These are phyloP conservation scores for Fulica atra DNA, from an alignment of 2,113 vertebrate genomes.

Conservation along the genomic window DNA sequence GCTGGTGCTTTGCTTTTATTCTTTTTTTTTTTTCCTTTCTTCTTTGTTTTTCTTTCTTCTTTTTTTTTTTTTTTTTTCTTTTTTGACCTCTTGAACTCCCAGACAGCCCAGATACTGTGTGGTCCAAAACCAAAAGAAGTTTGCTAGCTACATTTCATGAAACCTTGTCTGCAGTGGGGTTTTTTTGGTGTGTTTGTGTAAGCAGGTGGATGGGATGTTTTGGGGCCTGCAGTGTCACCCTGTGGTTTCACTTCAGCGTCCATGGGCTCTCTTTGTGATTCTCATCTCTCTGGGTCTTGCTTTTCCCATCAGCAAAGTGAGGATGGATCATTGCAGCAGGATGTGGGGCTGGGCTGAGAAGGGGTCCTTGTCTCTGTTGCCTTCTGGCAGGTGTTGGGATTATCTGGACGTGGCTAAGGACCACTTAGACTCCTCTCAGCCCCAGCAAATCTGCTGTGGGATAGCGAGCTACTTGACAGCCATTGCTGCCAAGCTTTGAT, in stretches of 20 bases:
- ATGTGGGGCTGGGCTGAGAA: neutral
- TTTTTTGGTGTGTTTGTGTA: neutral
- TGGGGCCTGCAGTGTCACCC: neutral
- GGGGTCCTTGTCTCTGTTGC: accelerated
- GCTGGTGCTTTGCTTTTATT: neutral
- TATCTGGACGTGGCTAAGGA: neutral
- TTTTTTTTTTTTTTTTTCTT: too few species aligned
- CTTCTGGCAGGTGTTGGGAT: accelerated
- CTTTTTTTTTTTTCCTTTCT: too few species aligned
- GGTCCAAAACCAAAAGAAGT: neutral
- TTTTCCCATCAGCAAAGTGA: neutral
- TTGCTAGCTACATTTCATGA: neutral
- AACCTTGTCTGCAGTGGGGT: too few species aligned
- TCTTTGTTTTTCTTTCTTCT: too few species aligned
- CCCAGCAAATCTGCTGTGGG: neutral
- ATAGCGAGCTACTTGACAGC: neutral
- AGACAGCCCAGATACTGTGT: neutral
- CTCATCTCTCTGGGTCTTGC: neutral
- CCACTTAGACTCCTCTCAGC: neutral
- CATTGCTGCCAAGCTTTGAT: neutral
- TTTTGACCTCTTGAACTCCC: neutral
- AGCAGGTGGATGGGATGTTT: neutral
- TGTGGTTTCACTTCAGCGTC: neutral
- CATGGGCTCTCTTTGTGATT: neutral
- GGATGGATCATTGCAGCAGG: neutral